Percentiles rank a stretch among this genome's conserved stretches.
Conservation (phyloP, 2,888 invertebrate species). For the Agrotis segetum region DNA sequence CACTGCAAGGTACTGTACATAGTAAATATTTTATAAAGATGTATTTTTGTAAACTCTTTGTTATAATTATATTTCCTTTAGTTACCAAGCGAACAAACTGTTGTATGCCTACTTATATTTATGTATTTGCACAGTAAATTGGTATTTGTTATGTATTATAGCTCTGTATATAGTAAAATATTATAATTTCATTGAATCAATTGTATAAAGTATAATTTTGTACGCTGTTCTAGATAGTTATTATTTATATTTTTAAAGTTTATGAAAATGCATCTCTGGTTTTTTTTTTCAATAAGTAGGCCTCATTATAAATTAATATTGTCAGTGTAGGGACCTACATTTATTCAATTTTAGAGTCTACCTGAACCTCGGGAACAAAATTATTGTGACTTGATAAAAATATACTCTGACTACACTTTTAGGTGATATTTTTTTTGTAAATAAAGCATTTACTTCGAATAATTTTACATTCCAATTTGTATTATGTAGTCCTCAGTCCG, state of each 20-base stretch:
- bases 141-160: constrained; percentile 25
- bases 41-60: constrained; percentile 64
- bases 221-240: not conserved
- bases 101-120: constrained; percentile 30
- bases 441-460: constrained; percentile 82
- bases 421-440: constrained; percentile 71
- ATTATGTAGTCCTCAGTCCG: constrained; percentile 77
- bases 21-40: constrained; percentile 50
- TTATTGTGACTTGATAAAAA: constrained; percentile 76
- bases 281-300: constrained; percentile 47
- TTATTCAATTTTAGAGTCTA: constrained; percentile 53
- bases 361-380: constrained; percentile 80
- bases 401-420: constrained; percentile 70
- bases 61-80: constrained; percentile 24
- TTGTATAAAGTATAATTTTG: constrained; percentile 7
- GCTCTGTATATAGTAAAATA: constrained; percentile 1
- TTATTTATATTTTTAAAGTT: constrained; percentile 22
- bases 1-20: not conserved
- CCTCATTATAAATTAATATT: constrained; percentile 46
- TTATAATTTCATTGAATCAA: not conserved
- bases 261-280: constrained; percentile 51
- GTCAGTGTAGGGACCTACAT: constrained; percentile 57
- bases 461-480: constrained; percentile 83
- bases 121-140: constrained; percentile 20
- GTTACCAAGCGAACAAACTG: constrained; percentile 47